Evolutionary conservation across 2,797 vertebrate genomes (phyloP).

Genomic region (Anisognathus igniventris): DNA sequence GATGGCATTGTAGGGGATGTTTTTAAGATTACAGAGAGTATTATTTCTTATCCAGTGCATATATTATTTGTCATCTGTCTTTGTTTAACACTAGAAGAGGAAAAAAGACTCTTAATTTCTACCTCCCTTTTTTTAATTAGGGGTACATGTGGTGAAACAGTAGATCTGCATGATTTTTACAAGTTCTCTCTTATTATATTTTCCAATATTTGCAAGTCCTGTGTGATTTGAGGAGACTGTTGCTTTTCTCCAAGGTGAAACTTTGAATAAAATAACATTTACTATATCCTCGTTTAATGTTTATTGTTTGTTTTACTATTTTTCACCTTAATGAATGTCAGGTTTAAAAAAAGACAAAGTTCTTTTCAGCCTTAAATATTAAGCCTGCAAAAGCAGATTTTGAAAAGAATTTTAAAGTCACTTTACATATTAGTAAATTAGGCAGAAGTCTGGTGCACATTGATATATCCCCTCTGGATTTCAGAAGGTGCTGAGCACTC

Average conservation of each 20-base stretch:
- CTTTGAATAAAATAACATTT: slow-evolving; percentile 2
- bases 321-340: slow-evolving; percentile 11
- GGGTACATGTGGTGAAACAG: not conserved
- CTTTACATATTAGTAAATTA: not conserved
- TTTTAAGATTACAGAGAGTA: not conserved
- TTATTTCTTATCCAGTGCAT: not conserved
- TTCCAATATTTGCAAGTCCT: not conserved
- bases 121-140: not conserved
- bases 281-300: not conserved
- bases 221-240: not conserved
- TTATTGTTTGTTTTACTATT: slow-evolving; percentile 28
- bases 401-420: not conserved
- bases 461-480: not conserved
- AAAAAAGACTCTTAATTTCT: not conserved
- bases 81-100: not conserved
- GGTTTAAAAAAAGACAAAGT: not conserved
- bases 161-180: not conserved
- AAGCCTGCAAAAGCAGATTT: not conserved
- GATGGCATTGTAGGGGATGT: not conserved
- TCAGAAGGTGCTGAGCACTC: not conserved
- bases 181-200: not conserved
- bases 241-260: slow-evolving; percentile 1
- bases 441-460: not conserved
- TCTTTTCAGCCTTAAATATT: not conserved
- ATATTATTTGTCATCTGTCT: not conserved